These are phyloP conservation scores for Crypturellus undulatus DNA, from an alignment of 2,113 vertebrate genomes.

Conservation along the genomic window DNA sequence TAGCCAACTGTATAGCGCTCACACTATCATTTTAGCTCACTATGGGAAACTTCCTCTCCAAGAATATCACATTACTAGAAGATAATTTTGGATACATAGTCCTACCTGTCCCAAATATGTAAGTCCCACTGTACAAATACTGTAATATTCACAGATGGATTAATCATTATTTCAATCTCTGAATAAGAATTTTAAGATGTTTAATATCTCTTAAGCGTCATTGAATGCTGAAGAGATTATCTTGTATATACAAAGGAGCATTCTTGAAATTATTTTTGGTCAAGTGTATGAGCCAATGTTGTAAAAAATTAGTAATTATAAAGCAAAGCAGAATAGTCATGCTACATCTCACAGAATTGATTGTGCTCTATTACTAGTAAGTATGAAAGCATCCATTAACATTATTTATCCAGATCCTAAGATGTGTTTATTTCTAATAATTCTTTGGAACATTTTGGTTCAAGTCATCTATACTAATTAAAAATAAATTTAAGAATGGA, in stretches of 20 bases:
- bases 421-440: background rate
- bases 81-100: background rate
- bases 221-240: background rate
- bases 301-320: background rate
- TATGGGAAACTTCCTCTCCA: background rate
- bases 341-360: background rate
- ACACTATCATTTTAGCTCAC: background rate
- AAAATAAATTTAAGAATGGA: background rate
- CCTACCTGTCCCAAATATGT: background rate
- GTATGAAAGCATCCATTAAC: background rate
- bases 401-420: background rate
- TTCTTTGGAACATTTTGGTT: background rate
- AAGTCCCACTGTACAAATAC: background rate
- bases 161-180: constrained; percentile 17
- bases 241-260: background rate
- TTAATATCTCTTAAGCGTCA: background rate
- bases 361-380: background rate
- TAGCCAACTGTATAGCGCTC: background rate
- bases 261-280: background rate
- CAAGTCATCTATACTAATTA: background rate
- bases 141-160: background rate
- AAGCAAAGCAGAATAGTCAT: background rate
- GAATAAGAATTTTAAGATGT: constrained; percentile 26
- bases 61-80: background rate
- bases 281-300: background rate